Base-by-base conservation (phyloP, 1,140 invertebrate species). In the Micrasema minimum region DNA sequence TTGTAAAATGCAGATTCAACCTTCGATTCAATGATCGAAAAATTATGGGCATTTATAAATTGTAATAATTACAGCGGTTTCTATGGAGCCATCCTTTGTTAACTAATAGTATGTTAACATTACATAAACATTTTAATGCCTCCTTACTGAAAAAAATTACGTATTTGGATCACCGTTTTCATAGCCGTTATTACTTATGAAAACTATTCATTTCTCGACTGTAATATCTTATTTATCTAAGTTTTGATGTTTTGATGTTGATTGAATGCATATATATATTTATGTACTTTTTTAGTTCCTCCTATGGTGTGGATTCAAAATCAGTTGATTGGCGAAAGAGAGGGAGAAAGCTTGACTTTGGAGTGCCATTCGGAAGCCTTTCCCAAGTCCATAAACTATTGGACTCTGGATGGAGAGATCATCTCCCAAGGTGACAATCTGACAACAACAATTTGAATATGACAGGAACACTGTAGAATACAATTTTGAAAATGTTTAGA, bases 291-390 rank as follows among this genome's bases (percentile, higher is more conserved):
- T 26, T 0, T 2, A 93, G 92, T 94, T 87, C 89, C 91, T 37
- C 92, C 92, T 53, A 93, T 93, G 89, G 92, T 93, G 81, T 91
- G 88, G 87, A 92, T 93, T 79, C 92, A 91, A 79, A 93, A 94
- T 83, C 92, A 94, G 85, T 84, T 94, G 77, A 90, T 94, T 26
- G 92, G 92, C 31, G 91, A 90, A 1, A 87, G 90, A 69, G 88
- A 91, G 77, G 90, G 89, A n/a, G 90, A 93, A 78, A 87, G 89
- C 72, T 87, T 92, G 65, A 90, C 88, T 23, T 81, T 94, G 62
- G 92, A 95, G 80, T 95, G 93, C 78, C 88, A 93, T 79, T 94
- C 93, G 12, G 93, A 95, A 83, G 93, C 93, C 41, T 94, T 90
- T 84, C 93, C 93, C 46, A 92, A 91, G 80, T 93, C 93, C 55